phyloP scores from a whole-genome alignment of 1,140 invertebrate species.

The Hestina assimilis region DNA sequence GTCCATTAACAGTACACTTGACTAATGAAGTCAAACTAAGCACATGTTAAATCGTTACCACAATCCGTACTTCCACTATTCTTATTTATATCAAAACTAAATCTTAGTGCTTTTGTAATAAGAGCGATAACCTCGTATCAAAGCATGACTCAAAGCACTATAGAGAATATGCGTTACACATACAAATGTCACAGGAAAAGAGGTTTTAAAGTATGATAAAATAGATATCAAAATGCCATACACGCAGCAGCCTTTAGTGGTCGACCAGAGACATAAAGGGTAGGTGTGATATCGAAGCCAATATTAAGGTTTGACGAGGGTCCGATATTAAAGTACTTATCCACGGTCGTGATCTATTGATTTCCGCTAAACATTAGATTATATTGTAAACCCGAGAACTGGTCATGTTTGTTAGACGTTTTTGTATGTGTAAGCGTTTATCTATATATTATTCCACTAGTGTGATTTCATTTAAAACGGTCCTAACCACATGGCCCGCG shows the following conservation, averaged over 20 bases:
- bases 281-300: slow-evolving; percentile 32
- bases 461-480: no score
- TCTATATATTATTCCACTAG: no score
- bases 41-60: slow-evolving; percentile 19
- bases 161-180: slow-evolving; percentile 12
- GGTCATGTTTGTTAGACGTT: not conserved
- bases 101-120: not conserved
- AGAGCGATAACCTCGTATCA: not conserved
- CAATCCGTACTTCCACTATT: slow-evolving; percentile 3
- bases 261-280: slow-evolving; percentile 26
- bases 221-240: slow-evolving; percentile 27
- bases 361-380: slow-evolving; percentile 34
- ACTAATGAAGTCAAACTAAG: slow-evolving; percentile 18
- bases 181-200: slow-evolving; percentile 14
- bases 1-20: slow-evolving; percentile 8
- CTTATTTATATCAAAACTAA: not conserved
- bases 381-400: slow-evolving; percentile 24
- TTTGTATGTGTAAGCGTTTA: no score
- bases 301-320: slow-evolving; percentile 36
- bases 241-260: slow-evolving; percentile 6
- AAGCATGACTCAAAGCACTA: slow-evolving; percentile 6
- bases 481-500: no score
- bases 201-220: slow-evolving; percentile 1
- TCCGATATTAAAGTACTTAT: slow-evolving; percentile 35
- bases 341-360: slow-evolving; percentile 35